Conservation (phyloP, 23 tunicate species). For the Halocynthia roretzi region DNA sequence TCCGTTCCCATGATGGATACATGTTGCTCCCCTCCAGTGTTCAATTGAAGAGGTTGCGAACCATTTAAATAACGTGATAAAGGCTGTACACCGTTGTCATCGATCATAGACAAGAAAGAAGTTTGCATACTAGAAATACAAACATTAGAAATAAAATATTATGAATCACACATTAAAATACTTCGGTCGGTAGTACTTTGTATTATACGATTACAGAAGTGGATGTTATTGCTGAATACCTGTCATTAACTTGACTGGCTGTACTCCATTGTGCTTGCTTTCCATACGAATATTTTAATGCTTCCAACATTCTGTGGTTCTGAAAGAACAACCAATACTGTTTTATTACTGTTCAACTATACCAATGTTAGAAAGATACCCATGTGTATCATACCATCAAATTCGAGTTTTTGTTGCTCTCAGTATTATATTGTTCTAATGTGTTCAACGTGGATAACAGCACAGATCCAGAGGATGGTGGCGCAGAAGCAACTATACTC, state of each 20-base stretch:
- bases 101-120: constrained; percentile 10
- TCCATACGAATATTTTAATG: constrained; percentile 17
- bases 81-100: constrained; percentile 19
- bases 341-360: not conserved
- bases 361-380: not conserved
- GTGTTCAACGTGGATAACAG: constrained; percentile 29
- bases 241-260: constrained; percentile 1
- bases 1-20: constrained; percentile 70
- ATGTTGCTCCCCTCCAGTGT: constrained; percentile 38
- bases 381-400: not conserved
- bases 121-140: too few relatives aligned
- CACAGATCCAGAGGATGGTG: constrained; percentile 56
- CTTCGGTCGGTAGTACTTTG: too few relatives aligned
- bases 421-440: constrained; percentile 12
- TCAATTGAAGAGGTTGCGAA: constrained; percentile 47
- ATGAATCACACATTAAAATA: too few relatives aligned
- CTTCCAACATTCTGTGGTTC: constrained; percentile 18
- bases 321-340: not conserved
- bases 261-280: constrained; percentile 19
- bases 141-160: too few relatives aligned
- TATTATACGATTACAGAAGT: not conserved
- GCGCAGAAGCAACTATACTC: constrained; percentile 15
- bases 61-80: constrained; percentile 33
- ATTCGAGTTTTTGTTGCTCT: not conserved
- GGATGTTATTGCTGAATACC: constrained; percentile 9